These are phyloP conservation scores for Episyrphus balteatus DNA, from an alignment of 1,140 invertebrate species.

Conservation along the genomic window DNA sequence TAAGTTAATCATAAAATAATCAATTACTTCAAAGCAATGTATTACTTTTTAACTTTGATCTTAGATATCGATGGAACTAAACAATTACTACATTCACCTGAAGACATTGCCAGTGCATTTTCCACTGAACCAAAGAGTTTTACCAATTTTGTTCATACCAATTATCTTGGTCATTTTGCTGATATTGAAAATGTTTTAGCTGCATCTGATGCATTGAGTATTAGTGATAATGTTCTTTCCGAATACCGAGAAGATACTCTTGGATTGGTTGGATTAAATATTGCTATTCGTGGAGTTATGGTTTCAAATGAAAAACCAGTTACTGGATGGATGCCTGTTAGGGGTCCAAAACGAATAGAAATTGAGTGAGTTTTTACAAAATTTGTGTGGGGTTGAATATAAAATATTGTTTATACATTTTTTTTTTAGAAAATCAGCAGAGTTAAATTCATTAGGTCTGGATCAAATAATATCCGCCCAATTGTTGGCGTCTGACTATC, in stretches of 20 bases:
- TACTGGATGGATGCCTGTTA: slow-evolving; percentile 58
- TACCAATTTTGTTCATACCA: slow-evolving; percentile 56
- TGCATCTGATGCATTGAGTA: slow-evolving; percentile 48
- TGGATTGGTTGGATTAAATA: slow-evolving; percentile 42
- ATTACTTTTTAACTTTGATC: slow-evolving; percentile 2
- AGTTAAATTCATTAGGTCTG: too few species aligned
- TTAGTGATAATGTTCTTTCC: slow-evolving; percentile 49
- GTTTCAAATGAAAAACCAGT: slow-evolving; percentile 52
- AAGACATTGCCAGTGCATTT: slow-evolving; percentile 52
- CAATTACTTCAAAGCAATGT: background rate
- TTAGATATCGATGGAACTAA: slow-evolving; percentile 11
- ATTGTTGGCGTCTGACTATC: too few species aligned
- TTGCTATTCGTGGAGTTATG: slow-evolving; percentile 56
- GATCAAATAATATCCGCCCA: too few species aligned
- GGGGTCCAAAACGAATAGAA: slow-evolving; percentile 39
- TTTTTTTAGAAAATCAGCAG: too few species aligned
- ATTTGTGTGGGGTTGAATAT: too few species aligned
- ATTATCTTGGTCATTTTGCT: slow-evolving; percentile 59
- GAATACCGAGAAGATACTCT: slow-evolving; percentile 53
- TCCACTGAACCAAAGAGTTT: slow-evolving; percentile 49
- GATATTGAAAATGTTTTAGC: slow-evolving; percentile 43
- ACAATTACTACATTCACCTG: slow-evolving; percentile 49
- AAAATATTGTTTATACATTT: too few species aligned
- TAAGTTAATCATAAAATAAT: slow-evolving; percentile 29
- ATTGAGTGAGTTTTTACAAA: too few species aligned